Evolutionary conservation across 2,113 vertebrate genomes (phyloP), one percentile per base, ranked within the genome.

Genomic region (Ctenodactylus gundi): DNA sequence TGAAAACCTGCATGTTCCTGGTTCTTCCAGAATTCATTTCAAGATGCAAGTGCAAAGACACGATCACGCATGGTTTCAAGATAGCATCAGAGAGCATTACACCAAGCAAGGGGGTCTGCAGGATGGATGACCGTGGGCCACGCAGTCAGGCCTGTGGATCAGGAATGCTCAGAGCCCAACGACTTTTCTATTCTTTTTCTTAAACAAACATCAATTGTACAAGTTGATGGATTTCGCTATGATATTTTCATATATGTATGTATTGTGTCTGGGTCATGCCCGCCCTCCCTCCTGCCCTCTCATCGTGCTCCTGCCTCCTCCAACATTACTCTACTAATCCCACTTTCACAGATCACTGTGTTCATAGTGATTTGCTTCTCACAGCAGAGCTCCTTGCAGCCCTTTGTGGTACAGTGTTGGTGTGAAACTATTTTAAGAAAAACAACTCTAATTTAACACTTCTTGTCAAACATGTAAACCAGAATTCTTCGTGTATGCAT

Each of bases 1-100:
- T 25, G 10, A 2, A 49, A 67, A 46, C 9, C 7, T 0, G 0
- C 23, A 3, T 34, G 23, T 18, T 18, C 44, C 8, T 4, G 3
- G 34, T 13, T 53, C 25, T 18, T 14, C 14, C 18, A 34, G 82
- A 65, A 65, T 36, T 57, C 39, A 31, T 20, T 57, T 39, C 36
- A 46, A 81, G 70, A 65, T 49, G 23, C 15, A 75, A 18, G 41
- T 14, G 31, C 36, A 15, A 57, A 81, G 57, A n/a, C 21, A 20
- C 51, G 29, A 49, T 49, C 3, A 67, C 39, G 57, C 46, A n/a
- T 27, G n/a, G 58, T n/a, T 82, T 51, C n/a, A 68, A 44, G 58
- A 34, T 7, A n/a, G 67, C 21, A n/a, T 67, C 29, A 68, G 36
- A 64, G 21, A 34, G 10, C 25, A 55, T 34, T 73, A 64, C n/a